phyloP scores from a whole-genome alignment of 1,140 invertebrate genomes.

The Meteorus sp. region DNA sequence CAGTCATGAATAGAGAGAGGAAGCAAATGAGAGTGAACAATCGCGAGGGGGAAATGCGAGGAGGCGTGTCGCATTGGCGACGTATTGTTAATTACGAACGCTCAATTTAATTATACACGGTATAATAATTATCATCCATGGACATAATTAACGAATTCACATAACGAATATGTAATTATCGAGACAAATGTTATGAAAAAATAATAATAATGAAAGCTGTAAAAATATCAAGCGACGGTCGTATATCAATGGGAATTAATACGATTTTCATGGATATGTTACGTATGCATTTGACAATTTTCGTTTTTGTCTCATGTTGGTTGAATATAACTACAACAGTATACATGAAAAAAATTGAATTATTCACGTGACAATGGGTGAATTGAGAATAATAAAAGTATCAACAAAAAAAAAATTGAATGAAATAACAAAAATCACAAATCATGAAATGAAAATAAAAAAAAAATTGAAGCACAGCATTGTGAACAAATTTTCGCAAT shows the following conservation, averaged over 20 bases:
- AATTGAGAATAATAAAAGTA: neutral
- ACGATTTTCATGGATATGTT: too few species aligned
- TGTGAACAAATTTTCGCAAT: constrained; percentile 3
- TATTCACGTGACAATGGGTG: too few species aligned
- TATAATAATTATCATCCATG: constrained; percentile 19
- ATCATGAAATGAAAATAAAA: neutral
- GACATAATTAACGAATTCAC: constrained; percentile 18
- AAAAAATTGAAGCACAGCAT: neutral
- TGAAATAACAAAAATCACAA: neutral
- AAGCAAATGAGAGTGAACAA: neutral
- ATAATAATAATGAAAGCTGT: too few species aligned
- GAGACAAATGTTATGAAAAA: neutral
- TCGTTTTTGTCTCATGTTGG: too few species aligned
- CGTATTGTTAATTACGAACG: constrained; percentile 19
- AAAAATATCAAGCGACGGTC: too few species aligned
- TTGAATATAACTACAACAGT: too few species aligned
- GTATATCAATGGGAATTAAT: too few species aligned
- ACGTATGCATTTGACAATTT: too few species aligned
- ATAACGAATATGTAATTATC: constrained; percentile 13
- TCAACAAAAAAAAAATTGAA: neutral
- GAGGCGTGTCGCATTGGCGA: constrained; percentile 1
- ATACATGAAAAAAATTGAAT: too few species aligned
- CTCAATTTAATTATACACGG: constrained; percentile 19
- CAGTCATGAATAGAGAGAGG: too few species aligned
- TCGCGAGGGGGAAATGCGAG: neutral